Base-by-base conservation (phyloP, 2,797 vertebrate genomes). In the Lophotriccus pileatus region DNA sequence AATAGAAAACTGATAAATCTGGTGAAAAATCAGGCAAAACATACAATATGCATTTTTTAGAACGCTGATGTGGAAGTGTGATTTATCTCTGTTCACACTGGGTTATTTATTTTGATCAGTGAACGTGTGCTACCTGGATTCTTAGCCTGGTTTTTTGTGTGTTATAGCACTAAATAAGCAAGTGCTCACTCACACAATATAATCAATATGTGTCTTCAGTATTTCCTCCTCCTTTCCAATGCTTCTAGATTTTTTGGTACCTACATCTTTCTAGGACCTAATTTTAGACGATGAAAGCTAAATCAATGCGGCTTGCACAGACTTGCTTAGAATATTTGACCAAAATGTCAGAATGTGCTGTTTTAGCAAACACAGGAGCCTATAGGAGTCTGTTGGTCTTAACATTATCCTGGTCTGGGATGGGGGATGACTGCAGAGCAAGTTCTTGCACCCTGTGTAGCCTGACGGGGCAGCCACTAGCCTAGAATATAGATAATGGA, bases 251-350 rank as follows among this genome's bases (percentile, higher is more conserved):
- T 84, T 94, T 87, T 89, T 79, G 60, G 34, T 87, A 70, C 44
- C 16, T 9, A 19, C 27, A 41, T 73, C 85, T 88, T 76, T 34
- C n/a, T 72, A 77, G 72, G 68, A 79, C 30, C 49, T 93, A 75
- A 87, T 87, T 95, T 94, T 83, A 92, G 81, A 68, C 34, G 37
- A 41, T 39, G 44, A 37, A 76, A 80, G 64, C n/a, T 85, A 85
- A 92, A 93, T 77, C 60, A 13, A 64, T 60, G 49, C 64, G 70
- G 56, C 21, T 87, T 85, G 28, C 49, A 53, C 12, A 78, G 62
- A 44, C 39, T 47, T 87, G 1, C 1, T 79, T 69, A 47, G 46
- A 89, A 63, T 83, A 68, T 66, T 79, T 85, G 60, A 74, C 49
- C 58, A 41, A 90, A 90, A 78, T 83, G 34, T 63, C 87, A 89